These are phyloP conservation scores for Epizoanthus rinbou DNA, from an alignment of 92 coral and sea anemone species.

Conservation along the genomic window DNA sequence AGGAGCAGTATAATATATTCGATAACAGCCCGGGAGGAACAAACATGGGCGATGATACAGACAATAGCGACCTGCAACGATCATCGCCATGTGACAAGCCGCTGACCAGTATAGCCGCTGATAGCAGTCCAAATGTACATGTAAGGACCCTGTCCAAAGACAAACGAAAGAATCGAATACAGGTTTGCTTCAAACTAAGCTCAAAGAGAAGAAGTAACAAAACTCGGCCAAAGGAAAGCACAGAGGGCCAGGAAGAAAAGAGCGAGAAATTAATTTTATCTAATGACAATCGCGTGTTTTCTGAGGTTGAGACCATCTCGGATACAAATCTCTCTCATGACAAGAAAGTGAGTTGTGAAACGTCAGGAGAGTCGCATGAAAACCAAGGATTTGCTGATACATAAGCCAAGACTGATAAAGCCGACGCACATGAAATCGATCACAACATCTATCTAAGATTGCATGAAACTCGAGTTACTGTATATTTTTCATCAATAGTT, in stretches of 20 bases:
- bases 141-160: not conserved
- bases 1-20: not conserved
- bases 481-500: no score
- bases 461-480: no score
- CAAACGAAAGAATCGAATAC: not conserved
- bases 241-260: not conserved
- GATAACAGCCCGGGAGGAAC: not conserved
- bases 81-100: not conserved
- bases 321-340: not conserved
- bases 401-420: not conserved
- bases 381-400: not conserved
- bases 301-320: not conserved
- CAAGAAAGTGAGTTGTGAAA: not conserved
- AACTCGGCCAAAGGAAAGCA: not conserved
- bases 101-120: not conserved
- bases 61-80: not conserved
- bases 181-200: constrained; percentile 7
- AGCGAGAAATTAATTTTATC: not conserved
- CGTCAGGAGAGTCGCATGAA: not conserved
- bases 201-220: not conserved
- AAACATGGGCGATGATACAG: not conserved
- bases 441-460: no score
- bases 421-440: no score
- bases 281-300: constrained; percentile 12
- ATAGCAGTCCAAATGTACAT: not conserved